Base-by-base conservation (phyloP, 2,797 vertebrate species). In the Gymnothorax javanicus region DNA sequence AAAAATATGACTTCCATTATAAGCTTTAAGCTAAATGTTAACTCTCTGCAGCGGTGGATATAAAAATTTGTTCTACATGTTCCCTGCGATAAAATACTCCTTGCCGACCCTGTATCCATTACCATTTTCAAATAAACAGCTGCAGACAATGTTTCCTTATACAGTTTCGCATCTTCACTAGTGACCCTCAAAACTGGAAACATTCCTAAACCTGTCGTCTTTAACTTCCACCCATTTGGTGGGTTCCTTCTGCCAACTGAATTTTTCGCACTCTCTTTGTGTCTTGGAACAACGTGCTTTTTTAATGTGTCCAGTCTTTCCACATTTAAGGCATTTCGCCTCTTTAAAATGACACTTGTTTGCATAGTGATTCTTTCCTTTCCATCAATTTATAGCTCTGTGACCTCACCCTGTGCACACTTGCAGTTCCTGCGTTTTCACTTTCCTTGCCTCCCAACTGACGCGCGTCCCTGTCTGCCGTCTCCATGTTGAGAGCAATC, bases 341-440 rank as follows among this genome's bases (percentile, higher is more conserved):
- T 67, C n/a, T 84, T 86, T 88, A 50, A 88, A 88, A 58, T 86
- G 57, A 52, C 85, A 87, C 33, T 85, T 60, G 23, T 62, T 82
- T 88, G 86, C 60, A 6, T 62, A 77, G 52, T 88, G 88, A 60
- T 88, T 90, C 71, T 58, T 88, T 9, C 86, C 88, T 50, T 87
- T 87, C 60, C 86, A 89, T 20, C 84, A 20, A 59, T 69, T 60
- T 86, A 8, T 50, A 12, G 25, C 62, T 12, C 23, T 57, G 13
- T 50, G 52, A 15, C 25, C 62, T 67, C 62, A 67, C 62, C 62
- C 5, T 67, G 62, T 33, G 60, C 11, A 86, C 84, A 27, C 77
- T 81, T 25, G 73, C 71, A 11, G 20, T n/a, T 13, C 59, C 56
- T 4, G 71, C 20, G 2, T 52, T 52, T 23, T 20, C 84, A 33